Evolutionary conservation across 2,113 vertebrate genomes (phyloP), one percentile per base, ranked within the genome.

Genomic region (Calidris pugnax): DNA sequence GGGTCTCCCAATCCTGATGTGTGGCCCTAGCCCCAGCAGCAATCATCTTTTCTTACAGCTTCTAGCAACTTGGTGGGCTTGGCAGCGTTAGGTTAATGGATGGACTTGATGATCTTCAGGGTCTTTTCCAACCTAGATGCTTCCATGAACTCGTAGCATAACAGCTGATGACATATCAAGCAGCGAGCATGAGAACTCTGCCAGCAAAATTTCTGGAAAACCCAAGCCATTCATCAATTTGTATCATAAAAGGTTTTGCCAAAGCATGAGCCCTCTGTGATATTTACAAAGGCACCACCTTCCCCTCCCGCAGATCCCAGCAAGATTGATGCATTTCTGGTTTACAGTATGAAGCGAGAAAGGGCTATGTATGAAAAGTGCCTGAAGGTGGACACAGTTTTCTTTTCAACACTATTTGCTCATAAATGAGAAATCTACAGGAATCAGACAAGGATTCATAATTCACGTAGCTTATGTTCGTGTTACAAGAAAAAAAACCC

Each of bases 331-430:
- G 63, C 41, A 14, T 86, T 93, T 57, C 69, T 94, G 28, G 47
- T 75, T 53, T 41, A 92, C 17, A 19, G 89, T n/a, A 87, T 57
- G 41, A 90, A 87, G 48, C 45, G 56, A 92, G 53, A 80, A 80
- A 63, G 72, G 55, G 59, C 21, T 45, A 22, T 4, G 32, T 19
- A 67, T 32, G 73, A 69, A 86, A 89, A 86, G 60, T 6, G 90
- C 68, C 81, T 73, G 18, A 81, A 91, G 69, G 28, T 5, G 1
- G 76, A 82, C 63, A 66, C 67, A 62, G 39, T 91, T 89, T 91
- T 59, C 81, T 89, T 95, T 93, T 94, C 95, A 93, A 93, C 51
- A 75, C 28, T 14, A 8, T 64, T 94, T 90, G 45, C 63, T 94
- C 30, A 19, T 30, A 72, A 74, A 71, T 41, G 57, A 66, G 48